A percentile compares a stretch with the other conserved stretches of the same genome.
Evolutionary conservation across 1,140 invertebrate species (phyloP).

Genomic region (Dryas iulia): DNA sequence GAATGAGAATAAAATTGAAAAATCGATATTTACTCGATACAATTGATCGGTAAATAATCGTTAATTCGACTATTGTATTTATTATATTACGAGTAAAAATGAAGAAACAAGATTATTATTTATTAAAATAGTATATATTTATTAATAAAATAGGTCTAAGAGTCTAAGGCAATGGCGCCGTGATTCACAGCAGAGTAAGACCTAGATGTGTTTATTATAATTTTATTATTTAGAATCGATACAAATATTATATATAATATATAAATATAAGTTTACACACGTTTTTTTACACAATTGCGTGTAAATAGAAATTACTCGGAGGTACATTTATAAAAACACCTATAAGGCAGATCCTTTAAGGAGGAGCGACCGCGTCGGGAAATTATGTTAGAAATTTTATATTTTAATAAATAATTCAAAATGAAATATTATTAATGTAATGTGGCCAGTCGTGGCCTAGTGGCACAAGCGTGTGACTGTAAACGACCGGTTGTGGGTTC

Average conservation of each 20-base stretch:
- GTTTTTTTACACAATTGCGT: slow-evolving; percentile 41
- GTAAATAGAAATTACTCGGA: slow-evolving; percentile 59
- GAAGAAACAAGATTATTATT: slow-evolving; percentile 7
- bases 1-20: background rate
- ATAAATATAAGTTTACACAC: slow-evolving; percentile 60
- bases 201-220: slow-evolving; percentile 21
- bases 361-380: slow-evolving; percentile 52
- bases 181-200: slow-evolving; percentile 39
- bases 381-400: background rate
- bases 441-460: too few relatives aligned
- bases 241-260: slow-evolving; percentile 50
- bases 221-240: slow-evolving; percentile 19
- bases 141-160: slow-evolving; percentile 39
- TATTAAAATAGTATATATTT: slow-evolving; percentile 25
- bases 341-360: slow-evolving; percentile 76
- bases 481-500: too few relatives aligned
- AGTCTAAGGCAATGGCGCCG: slow-evolving; percentile 63
- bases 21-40: background rate
- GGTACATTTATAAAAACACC: slow-evolving; percentile 75
- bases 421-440: too few relatives aligned
- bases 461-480: too few relatives aligned
- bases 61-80: background rate
- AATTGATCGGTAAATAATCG: background rate
- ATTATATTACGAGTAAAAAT: too few relatives aligned
- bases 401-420: too few relatives aligned